A percentile compares a stretch with the other conserved stretches of the same genome.
Evolutionary conservation across 2,797 vertebrate species (phyloP).

Genomic region (Malacoctenus gilli): DNA sequence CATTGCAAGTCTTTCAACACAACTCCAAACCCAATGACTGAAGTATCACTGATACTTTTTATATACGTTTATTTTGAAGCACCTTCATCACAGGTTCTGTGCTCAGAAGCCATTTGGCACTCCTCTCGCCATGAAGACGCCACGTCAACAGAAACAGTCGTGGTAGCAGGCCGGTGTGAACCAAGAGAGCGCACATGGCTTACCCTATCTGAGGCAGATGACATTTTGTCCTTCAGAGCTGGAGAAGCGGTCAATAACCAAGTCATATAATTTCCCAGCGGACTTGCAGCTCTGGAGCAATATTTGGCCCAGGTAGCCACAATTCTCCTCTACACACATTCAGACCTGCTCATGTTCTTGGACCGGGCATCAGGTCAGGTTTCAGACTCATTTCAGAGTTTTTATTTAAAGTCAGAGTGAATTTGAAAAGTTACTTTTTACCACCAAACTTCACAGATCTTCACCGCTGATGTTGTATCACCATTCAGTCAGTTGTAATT

Average conservation of each 20-base stretch:
- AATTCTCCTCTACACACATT: constrained; percentile 28
- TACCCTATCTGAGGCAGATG: constrained; percentile 27
- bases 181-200: constrained; percentile 2
- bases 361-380: constrained; percentile 4
- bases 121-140: constrained; percentile 2
- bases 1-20: no score
- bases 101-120: background rate
- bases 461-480: background rate
- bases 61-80: no score
- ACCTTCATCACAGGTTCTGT: no score
- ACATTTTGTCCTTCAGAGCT: constrained; percentile 48
- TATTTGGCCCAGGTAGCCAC: constrained; percentile 40
- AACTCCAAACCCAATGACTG: no score
- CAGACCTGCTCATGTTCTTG: constrained; percentile 13
- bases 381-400: constrained; percentile 8
- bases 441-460: constrained; percentile 9
- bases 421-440: constrained; percentile 6
- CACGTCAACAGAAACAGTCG: constrained; percentile 4
- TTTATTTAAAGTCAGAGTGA: constrained; percentile 10
- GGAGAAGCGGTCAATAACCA: constrained; percentile 46
- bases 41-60: no score
- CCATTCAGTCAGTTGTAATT: background rate
- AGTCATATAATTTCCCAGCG: constrained; percentile 50
- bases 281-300: constrained; percentile 34
- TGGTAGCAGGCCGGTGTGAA: background rate